A percentile compares a stretch with the other conserved stretches of the same genome.
phyloP scores from a whole-genome alignment of 1,140 invertebrate species.

The Acyrthosiphon pisum region DNA sequence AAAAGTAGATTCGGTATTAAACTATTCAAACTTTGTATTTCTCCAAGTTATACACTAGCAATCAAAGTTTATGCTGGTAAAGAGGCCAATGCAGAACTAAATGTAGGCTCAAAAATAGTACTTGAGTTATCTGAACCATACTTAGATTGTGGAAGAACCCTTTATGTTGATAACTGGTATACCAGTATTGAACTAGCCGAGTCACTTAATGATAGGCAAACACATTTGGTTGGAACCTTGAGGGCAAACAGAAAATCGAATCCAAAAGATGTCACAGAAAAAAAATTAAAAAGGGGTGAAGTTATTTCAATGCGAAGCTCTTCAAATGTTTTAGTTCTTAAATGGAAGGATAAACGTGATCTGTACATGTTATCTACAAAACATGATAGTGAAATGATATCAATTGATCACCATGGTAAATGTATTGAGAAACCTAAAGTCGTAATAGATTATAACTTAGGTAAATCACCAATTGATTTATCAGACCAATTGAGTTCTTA shows the following conservation, averaged over 20 bases:
- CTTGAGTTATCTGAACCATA: slow-evolving; percentile 16
- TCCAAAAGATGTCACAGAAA: slow-evolving; percentile 58
- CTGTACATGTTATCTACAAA: slow-evolving; percentile 60
- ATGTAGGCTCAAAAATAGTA: not conserved
- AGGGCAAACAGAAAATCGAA: slow-evolving; percentile 59
- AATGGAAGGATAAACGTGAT: slow-evolving; percentile 61
- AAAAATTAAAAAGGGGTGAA: slow-evolving; percentile 59
- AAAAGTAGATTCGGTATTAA: slow-evolving; percentile 4
- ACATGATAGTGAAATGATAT: slow-evolving; percentile 59
- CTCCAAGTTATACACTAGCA: not conserved
- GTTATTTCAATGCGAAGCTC: slow-evolving; percentile 15
- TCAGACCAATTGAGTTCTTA: slow-evolving; percentile 37
- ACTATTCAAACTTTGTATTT: not conserved
- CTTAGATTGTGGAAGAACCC: not conserved
- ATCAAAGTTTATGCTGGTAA: not conserved
- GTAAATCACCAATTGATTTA: slow-evolving; percentile 36
- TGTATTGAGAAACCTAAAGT: not conserved
- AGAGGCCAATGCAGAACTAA: not conserved
- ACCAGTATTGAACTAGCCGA: slow-evolving; percentile 60
- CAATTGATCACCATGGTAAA: not conserved
- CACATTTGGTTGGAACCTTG: slow-evolving; percentile 59
- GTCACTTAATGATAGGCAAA: slow-evolving; percentile 58
- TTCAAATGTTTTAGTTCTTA: slow-evolving; percentile 58
- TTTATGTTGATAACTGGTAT: slow-evolving; percentile 58
- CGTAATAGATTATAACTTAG: slow-evolving; percentile 31